Base-by-base conservation (phyloP, 1,140 invertebrate genomes). In the Lordiphosa mommai region DNA sequence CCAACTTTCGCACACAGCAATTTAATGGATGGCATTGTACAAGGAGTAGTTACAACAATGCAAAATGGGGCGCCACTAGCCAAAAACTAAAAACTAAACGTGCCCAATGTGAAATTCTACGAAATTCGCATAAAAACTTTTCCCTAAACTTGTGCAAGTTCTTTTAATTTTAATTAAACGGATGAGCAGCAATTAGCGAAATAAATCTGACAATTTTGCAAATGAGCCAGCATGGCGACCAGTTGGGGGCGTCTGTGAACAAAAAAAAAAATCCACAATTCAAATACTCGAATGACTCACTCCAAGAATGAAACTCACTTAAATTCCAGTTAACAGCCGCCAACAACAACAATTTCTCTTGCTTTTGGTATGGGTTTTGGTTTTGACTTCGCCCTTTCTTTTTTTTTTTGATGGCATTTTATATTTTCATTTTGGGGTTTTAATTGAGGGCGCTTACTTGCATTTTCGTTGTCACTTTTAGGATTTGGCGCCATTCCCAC, bases 121-220 rank as follows among this genome's bases (percentile, higher is more conserved):
- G 43, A 61, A 72, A 72, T 63, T 55, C 59, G 38, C 50, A 70
- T 55, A 69, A 58, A 72, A 66, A 60, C 50, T 52, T 74, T 69
- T 60, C 52, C 65, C 67, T 80, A 57, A 80, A 76, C 71, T 76
- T 73, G 55, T 33, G 38, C 71, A 59, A 74, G 71, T 74, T 74
- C 71, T 82, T 82, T 84, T 82, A 69, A 82, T 82, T 82, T 82
- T 82, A 82, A 82, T 82, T 82, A 82, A 82, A 84, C 77, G 79
- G 77, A 82, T 84, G 77, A 82, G 77, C 77, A 84, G 77, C 77
- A 82, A 82, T 82, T 82, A 82, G 77, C 77, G 72, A 85, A 82
- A 82, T 82, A 82, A 82, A 82, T 82, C 68, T 72, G 79, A 84
- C 72, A 82, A 82, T 84, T 82, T 84, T 57, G 61, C 77, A 82